Base-by-base conservation (phyloP, 2,888 invertebrate genomes). In the Rhogogaster chlorosoma region DNA sequence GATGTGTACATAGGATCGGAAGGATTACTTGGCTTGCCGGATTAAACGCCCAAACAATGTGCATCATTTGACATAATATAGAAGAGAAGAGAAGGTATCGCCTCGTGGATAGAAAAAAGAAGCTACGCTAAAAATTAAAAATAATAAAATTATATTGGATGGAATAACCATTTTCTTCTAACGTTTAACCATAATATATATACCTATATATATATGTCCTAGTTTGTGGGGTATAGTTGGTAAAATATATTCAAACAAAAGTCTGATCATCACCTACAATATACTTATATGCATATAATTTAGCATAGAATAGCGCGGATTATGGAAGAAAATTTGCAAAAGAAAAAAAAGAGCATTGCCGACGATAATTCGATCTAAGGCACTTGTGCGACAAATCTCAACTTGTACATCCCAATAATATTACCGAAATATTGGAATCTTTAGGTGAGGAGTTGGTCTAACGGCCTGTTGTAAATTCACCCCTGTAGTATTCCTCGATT, bases 151-250 rank as follows among this genome's bases (percentile, higher is more conserved):
- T 82, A 83, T 77, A 71, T 53, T 61, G 71, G 38, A 73, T 82
- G 82, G 57, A 85, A 80, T 38, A 71, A 53, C 53, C 38, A 71
- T 73, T 82, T 45, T 45, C 45, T 45, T 61, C 61, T 45, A 85
- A 45, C 45, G 32, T 71, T 26, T 61, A 73, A 61, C 45, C 32
- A 49, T 83, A 78, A 49, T 67, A 67, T 78, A n/a, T 45, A 77
- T 49, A 45, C 38, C 2, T 45, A 45, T 73, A 9, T 84, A 83
- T 49, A 82, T 75, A n/a, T 86, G 53, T 53, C 86, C 82, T 87
- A 86, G 85, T 53, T n/a, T 53, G 12, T n/a, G 53, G 12, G 67
- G 57, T 78, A 53, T 57, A 57, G 36, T 57, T 57, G 78, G 61
- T 26, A 80, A 38, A 80, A 80, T 80, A 61, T 80, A 77, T 49